These are phyloP conservation scores for Drosophila lacteicornis DNA, from an alignment of 1,140 invertebrate species.

Conservation along the genomic window DNA sequence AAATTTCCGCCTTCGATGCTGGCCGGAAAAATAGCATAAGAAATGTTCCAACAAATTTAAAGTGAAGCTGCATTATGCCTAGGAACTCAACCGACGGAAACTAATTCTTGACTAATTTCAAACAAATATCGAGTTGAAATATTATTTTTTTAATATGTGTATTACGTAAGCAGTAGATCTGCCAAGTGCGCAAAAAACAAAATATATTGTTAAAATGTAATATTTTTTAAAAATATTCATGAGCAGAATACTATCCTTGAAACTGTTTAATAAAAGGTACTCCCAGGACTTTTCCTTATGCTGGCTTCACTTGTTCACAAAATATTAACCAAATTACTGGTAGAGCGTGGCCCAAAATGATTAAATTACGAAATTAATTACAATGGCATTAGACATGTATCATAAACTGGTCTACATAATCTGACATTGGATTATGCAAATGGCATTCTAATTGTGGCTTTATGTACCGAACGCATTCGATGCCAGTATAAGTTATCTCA, in stretches of 20 bases:
- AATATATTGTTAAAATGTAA: no score
- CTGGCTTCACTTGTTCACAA: background rate
- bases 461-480: background rate
- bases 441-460: background rate
- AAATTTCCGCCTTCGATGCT: no score
- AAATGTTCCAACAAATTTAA: background rate
- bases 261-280: no score
- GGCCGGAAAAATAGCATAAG: background rate
- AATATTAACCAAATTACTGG: background rate
- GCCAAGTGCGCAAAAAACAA: no score
- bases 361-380: no score
- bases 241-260: no score
- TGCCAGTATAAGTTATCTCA: background rate
- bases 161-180: no score
- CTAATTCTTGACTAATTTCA: background rate
- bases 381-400: background rate
- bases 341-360: no score
- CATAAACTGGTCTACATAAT: background rate
- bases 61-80: slow-evolving; percentile 2
- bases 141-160: no score
- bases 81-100: background rate
- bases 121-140: no score
- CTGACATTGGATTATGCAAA: background rate
- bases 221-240: no score
- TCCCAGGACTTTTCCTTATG: background rate